Evolutionary conservation across 2,113 vertebrate species (phyloP).

Genomic region (Edolisoma coerulescens): DNA sequence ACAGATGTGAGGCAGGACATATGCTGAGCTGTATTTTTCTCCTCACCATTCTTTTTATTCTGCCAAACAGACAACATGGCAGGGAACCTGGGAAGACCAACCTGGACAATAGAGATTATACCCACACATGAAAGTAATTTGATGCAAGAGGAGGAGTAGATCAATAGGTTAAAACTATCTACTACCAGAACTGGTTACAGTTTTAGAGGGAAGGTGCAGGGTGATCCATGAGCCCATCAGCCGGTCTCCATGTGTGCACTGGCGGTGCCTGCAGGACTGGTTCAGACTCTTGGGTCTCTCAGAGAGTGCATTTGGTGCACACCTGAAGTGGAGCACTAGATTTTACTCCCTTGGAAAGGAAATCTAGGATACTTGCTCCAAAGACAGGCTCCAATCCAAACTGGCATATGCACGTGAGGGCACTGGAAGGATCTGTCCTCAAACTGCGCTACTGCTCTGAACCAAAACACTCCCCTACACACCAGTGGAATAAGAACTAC

Average conservation of each 20-base stretch:
- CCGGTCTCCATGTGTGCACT: too few relatives aligned
- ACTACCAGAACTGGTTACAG: neutral
- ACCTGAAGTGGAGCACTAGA: neutral
- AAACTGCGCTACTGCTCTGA: neutral
- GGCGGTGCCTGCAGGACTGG: neutral
- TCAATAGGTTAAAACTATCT: neutral
- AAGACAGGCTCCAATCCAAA: neutral
- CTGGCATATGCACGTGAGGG: accelerated
- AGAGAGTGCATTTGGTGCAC: neutral
- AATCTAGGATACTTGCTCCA: neutral
- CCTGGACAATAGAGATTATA: neutral
- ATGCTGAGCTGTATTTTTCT: neutral
- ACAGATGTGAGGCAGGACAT: neutral
- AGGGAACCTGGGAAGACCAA: neutral
- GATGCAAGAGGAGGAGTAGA: neutral
- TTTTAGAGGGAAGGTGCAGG: neutral
- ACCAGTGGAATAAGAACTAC: neutral
- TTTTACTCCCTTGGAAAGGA: neutral
- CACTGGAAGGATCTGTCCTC: neutral
- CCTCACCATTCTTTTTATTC: neutral
- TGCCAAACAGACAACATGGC: accelerated
- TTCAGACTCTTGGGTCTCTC: neutral
- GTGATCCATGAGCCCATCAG: neutral
- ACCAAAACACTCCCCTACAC: neutral
- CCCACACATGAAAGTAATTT: accelerated